phyloP scores from a whole-genome alignment of 2,113 vertebrate species.

The Zosterops pallidus region DNA sequence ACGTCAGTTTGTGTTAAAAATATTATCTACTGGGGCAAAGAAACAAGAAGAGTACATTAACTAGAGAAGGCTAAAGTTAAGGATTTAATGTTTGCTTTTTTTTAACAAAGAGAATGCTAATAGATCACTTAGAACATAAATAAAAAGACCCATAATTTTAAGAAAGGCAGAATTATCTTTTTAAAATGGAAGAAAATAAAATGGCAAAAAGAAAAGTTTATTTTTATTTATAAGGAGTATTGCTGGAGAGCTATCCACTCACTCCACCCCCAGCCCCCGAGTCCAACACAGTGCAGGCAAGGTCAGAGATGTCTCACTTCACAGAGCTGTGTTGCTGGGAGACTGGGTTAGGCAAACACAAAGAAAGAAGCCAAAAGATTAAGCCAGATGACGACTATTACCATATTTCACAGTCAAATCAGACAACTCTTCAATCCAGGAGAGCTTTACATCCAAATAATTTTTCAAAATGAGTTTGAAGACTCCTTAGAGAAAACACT shows the following conservation, averaged over 20 bases:
- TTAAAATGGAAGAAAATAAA: background rate
- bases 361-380: constrained; percentile 34
- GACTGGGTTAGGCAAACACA: constrained; percentile 35
- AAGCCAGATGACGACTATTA: background rate
- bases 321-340: background rate
- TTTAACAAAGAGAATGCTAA: background rate
- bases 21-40: background rate
- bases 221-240: background rate
- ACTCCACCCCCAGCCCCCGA: background rate
- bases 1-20: background rate
- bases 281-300: background rate
- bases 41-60: background rate
- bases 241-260: background rate
- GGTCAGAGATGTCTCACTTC: background rate
- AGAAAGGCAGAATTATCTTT: background rate
- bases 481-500: background rate
- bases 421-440: background rate
- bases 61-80: background rate
- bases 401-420: constrained; percentile 42
- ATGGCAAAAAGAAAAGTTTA: background rate
- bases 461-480: constrained; percentile 6
- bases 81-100: background rate
- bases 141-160: background rate
- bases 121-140: background rate
- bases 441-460: constrained; percentile 2